phyloP scores from a whole-genome alignment of 2,888 invertebrate genomes.

The Pristionchus fissidentatus region DNA sequence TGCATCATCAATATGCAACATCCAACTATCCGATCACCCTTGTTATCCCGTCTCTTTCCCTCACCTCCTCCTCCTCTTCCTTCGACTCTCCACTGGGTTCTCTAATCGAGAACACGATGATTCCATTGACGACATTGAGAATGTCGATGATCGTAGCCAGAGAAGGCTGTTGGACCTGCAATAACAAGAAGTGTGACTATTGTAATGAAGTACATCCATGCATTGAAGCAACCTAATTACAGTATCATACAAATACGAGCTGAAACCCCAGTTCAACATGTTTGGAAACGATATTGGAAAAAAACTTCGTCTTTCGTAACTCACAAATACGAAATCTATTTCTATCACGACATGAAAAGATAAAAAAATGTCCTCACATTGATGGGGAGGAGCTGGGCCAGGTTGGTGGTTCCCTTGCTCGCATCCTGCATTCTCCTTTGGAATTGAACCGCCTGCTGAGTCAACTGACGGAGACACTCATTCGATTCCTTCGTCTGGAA shows the following conservation, averaged over 20 bases:
- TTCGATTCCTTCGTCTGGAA: conserved; percentile 94
- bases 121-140: conserved; percentile 98
- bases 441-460: conserved; percentile 96
- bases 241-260: neutral
- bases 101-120: conserved; percentile 94
- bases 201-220: neutral
- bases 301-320: too few relatives aligned
- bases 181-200: conserved; percentile 40
- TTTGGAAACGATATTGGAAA: neutral
- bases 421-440: conserved; percentile 98
- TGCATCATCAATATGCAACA: neutral
- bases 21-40: too few relatives aligned
- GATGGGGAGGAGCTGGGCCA: conserved; percentile 72
- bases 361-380: conserved; percentile 58
- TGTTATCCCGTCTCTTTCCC: neutral
- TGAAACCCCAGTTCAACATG: neutral
- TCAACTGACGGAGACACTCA: conserved; percentile 94
- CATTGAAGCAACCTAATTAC: neutral
- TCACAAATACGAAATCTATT: too few relatives aligned
- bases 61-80: conserved; percentile 11
- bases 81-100: neutral
- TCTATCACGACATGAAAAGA: neutral
- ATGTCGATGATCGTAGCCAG: conserved; percentile 97
- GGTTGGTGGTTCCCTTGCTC: conserved; percentile 81
- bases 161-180: conserved; percentile 96